Evolutionary conservation across 2,113 vertebrate species (phyloP).

Genomic region (Atrichornis clamosus): DNA sequence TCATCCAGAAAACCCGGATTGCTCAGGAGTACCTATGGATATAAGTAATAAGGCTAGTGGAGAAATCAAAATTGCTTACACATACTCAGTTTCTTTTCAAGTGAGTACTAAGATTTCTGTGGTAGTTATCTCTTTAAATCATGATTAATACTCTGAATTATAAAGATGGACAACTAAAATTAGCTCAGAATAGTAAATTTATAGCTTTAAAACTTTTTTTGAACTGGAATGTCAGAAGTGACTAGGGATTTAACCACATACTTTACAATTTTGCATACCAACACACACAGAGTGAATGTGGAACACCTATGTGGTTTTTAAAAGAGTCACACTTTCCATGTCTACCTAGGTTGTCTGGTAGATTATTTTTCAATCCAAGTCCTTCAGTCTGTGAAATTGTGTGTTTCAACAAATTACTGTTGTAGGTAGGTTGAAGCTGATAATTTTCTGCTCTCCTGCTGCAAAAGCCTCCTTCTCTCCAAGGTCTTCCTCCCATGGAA

Average conservation of each 20-base stretch:
- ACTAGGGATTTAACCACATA: not conserved
- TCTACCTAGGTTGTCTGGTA: not conserved
- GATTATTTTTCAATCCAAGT: not conserved
- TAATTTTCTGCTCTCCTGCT: not conserved
- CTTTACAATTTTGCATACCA: not conserved
- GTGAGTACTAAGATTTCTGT: slow-evolving; percentile 70
- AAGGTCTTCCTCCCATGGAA: not conserved
- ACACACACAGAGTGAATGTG: not conserved
- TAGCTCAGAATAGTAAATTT: not conserved
- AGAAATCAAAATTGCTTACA: slow-evolving; percentile 83
- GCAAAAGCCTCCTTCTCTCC: not conserved
- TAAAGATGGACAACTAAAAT: not conserved
- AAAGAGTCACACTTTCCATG: not conserved
- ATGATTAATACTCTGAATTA: not conserved
- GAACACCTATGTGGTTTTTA: not conserved
- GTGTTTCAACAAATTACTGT: not conserved
- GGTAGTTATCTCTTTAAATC: not conserved
- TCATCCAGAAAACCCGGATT: slow-evolving; percentile 74
- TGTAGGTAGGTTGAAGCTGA: not conserved
- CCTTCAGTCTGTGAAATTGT: not conserved
- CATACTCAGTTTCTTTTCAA: slow-evolving; percentile 87
- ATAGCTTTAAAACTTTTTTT: not conserved
- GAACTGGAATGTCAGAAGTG: not conserved
- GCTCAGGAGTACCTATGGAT: slow-evolving; percentile 87
- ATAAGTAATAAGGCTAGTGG: slow-evolving; percentile 79